Evolutionary conservation across 2,113 vertebrate genomes (phyloP), one percentile per base, ranked within the genome.

Genomic region (Nycticorax nycticorax): DNA sequence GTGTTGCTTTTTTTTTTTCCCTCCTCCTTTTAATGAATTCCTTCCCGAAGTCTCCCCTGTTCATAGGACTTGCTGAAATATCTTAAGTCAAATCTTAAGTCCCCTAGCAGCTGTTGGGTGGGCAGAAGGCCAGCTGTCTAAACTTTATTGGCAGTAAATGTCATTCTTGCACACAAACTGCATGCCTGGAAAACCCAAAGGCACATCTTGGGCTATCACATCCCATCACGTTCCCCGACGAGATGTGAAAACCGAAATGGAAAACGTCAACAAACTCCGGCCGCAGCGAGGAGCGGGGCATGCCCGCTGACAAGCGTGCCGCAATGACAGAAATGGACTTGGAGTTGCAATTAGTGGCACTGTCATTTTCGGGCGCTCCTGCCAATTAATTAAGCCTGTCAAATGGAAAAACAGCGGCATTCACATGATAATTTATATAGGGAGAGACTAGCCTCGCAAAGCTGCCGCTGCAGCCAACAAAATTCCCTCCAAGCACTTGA

Each of bases 321-420:
- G 39, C 77, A 26, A 23, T 98, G 98, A 98, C 98, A 97, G 98
- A 98, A 98, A 99, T 98, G 97, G 98, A 97, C 98, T 98, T 69
- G 88, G 98, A 99, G 98, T 98, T 98, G 98, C 98, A 99, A 99
- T 99, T 99, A 99, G 98, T 98, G 97, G 97, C 96, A 96, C 98
- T 98, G 98, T 99, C 99, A 98, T 98, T 99, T 98, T 98, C 60
- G 96, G 98, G 96, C 96, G 94, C 98, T 98, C 97, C 98, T 98
- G 98, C 97, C 98, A 98, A 98, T 98, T 99, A 99, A 99, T 99
- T 98, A 98, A 98, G 98, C 86, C 98, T 98, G 98, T 99, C 99
- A 99, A 98, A 98, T 86, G 97, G 98, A 95, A 98, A 98, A 98
- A 97, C 97, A 98, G 95, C 97, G 43, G 98, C 88, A 96, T 97